These are phyloP conservation scores for Neodiprion virginianus DNA, from an alignment of 1,140 invertebrate species.

Conservation along the genomic window DNA sequence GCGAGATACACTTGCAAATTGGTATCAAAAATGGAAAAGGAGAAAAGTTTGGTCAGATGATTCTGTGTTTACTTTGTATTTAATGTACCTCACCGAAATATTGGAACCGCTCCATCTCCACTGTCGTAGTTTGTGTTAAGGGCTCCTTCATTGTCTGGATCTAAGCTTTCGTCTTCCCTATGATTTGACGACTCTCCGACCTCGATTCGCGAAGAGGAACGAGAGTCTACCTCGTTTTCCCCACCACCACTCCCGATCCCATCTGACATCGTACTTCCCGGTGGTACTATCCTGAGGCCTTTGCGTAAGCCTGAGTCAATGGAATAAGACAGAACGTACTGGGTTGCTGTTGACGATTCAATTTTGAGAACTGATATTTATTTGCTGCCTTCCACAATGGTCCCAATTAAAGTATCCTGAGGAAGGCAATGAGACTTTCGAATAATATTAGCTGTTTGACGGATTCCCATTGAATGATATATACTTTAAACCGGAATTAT, in stretches of 20 bases:
- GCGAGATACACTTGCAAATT: slow-evolving; percentile 23
- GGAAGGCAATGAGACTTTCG: too few species aligned
- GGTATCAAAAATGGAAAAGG: slow-evolving; percentile 24
- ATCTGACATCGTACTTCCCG: slow-evolving; percentile 58
- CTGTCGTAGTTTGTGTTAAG: slow-evolving; percentile 71
- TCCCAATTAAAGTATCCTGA: too few species aligned
- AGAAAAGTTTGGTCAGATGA: neutral
- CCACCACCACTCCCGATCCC: slow-evolving; percentile 57
- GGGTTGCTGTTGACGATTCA: neutral
- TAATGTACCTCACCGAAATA: slow-evolving; percentile 54
- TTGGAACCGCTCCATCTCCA: slow-evolving; percentile 62
- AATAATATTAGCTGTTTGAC: too few species aligned
- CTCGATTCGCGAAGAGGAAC: slow-evolving; percentile 55
- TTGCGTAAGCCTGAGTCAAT: slow-evolving; percentile 43
- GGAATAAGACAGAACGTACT: too few species aligned
- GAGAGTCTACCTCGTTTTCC: slow-evolving; percentile 62
- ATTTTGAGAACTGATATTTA: neutral
- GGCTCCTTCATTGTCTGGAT: slow-evolving; percentile 58
- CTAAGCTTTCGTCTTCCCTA: slow-evolving; percentile 53
- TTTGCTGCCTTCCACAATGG: neutral
- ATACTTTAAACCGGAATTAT: neutral
- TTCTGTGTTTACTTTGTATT: neutral
- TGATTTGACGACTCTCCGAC: slow-evolving; percentile 52
- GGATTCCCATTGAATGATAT: too few species aligned
- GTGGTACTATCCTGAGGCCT: slow-evolving; percentile 45